These are phyloP conservation scores for Brachypalpus laphriformis DNA, from an alignment of 2,888 invertebrate genomes.

Conservation along the genomic window DNA sequence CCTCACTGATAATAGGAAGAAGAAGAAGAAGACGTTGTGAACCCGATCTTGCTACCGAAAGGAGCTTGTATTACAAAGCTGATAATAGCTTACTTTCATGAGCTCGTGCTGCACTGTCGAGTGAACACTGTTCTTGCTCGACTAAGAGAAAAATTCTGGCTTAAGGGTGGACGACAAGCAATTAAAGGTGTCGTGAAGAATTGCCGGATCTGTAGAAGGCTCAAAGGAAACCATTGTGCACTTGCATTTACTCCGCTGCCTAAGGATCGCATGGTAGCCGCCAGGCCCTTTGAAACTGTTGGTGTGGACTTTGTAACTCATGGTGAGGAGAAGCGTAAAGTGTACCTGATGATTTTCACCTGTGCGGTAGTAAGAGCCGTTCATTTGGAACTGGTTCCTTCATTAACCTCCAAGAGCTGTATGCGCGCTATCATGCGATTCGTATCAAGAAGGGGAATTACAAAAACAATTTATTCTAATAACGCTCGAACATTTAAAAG, in stretches of 20 bases:
- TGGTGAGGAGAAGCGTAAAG: constrained; percentile 19
- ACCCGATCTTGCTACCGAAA: constrained; percentile 43
- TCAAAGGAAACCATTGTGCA: too few species aligned
- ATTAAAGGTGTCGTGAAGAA: too few species aligned
- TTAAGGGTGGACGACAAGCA: too few species aligned
- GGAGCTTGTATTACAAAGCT: constrained; percentile 28
- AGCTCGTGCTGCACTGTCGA: constrained; percentile 49
- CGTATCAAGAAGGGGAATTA: neutral
- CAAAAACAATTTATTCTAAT: neutral
- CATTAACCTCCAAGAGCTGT: constrained; percentile 1
- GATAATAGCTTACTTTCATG: constrained; percentile 29
- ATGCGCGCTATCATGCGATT: neutral
- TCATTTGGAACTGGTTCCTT: neutral
- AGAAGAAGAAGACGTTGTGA: neutral
- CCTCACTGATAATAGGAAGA: too few species aligned
- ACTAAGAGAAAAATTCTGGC: too few species aligned
- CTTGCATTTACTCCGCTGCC: too few species aligned
- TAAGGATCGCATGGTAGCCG: neutral
- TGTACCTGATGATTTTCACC: constrained; percentile 38
- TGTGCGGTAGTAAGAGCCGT: constrained; percentile 40
- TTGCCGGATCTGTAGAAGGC: too few species aligned
- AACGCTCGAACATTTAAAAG: neutral
- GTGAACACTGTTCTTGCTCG: constrained; percentile 23
- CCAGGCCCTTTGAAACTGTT: constrained; percentile 35
- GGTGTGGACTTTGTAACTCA: constrained; percentile 45